A percentile compares a stretch with the other conserved stretches of the same genome.
These are phyloP conservation scores for Rhodinocichla rosea DNA, from an alignment of 2,113 vertebrate genomes.

Conservation along the genomic window DNA sequence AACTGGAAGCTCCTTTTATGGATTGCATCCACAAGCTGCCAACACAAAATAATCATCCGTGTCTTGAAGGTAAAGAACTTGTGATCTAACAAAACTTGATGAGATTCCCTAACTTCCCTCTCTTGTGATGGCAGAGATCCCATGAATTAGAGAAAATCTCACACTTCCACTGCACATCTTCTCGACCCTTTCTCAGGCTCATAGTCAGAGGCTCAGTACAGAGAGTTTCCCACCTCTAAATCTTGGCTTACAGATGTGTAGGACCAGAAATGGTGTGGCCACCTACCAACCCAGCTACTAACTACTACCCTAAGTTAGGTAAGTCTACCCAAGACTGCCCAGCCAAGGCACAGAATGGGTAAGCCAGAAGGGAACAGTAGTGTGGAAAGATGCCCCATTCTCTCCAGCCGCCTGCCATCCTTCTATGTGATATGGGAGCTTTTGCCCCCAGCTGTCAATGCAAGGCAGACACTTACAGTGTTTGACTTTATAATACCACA, in stretches of 20 bases:
- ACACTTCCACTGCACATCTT: not conserved
- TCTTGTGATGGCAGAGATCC: not conserved
- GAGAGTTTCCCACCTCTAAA: not conserved
- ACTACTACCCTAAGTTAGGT: not conserved
- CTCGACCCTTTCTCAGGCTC: not conserved
- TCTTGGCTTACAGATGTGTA: not conserved
- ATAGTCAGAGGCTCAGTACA: not conserved
- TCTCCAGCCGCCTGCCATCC: accelerated
- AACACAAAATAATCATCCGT: not conserved
- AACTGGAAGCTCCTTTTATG: not conserved
- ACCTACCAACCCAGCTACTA: not conserved
- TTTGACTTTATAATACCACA: conserved; percentile 76
- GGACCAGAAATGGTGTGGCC: not conserved
- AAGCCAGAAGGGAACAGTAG: not conserved
- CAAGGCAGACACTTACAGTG: conserved; percentile 63
- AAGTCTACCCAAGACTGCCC: not conserved
- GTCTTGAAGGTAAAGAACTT: not conserved
- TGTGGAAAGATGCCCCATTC: not conserved
- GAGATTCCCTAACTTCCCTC: not conserved
- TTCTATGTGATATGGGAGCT: not conserved
- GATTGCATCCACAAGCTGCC: not conserved
- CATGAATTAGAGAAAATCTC: accelerated
- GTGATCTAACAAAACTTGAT: not conserved
- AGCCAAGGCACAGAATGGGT: not conserved
- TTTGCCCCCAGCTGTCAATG: conserved; percentile 35